Evolutionary conservation across 2,888 invertebrate species (phyloP).

Genomic region (Yponomeuta evonymella): DNA sequence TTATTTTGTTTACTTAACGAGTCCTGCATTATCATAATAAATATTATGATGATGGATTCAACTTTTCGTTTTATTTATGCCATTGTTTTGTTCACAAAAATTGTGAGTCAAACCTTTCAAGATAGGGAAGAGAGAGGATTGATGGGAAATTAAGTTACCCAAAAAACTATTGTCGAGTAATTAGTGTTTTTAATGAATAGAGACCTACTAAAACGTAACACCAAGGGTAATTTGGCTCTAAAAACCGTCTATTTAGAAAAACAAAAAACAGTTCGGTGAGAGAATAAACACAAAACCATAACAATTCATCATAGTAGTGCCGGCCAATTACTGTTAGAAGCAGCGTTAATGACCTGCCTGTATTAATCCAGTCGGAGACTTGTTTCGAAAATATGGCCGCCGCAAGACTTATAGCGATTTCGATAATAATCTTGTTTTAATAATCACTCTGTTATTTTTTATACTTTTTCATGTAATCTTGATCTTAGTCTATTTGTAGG

Average conservation of each 20-base stretch:
- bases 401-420: slow-evolving; percentile 65
- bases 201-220: not conserved
- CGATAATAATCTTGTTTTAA: slow-evolving; percentile 73
- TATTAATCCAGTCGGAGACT: slow-evolving; percentile 65
- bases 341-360: slow-evolving; percentile 71
- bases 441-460: slow-evolving; percentile 69
- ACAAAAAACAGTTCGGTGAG: slow-evolving; percentile 35
- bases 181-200: not conserved
- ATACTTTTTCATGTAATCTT: slow-evolving; percentile 55
- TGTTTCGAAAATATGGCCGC: slow-evolving; percentile 46
- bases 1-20: slow-evolving; percentile 36
- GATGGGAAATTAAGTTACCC: not conserved
- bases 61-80: slow-evolving; percentile 21
- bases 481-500: slow-evolving; percentile 65
- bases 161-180: not conserved
- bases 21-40: slow-evolving; percentile 30
- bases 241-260: not conserved
- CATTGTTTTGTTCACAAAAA: slow-evolving; percentile 10
- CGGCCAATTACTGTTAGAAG: slow-evolving; percentile 69
- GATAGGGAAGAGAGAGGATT: not conserved
- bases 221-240: not conserved
- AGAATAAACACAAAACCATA: slow-evolving; percentile 61
- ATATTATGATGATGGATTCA: slow-evolving; percentile 30
- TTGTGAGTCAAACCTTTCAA: not conserved
- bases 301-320: slow-evolving; percentile 73